Conservation (phyloP, 2,888 invertebrate species). For the Thereva unica region DNA sequence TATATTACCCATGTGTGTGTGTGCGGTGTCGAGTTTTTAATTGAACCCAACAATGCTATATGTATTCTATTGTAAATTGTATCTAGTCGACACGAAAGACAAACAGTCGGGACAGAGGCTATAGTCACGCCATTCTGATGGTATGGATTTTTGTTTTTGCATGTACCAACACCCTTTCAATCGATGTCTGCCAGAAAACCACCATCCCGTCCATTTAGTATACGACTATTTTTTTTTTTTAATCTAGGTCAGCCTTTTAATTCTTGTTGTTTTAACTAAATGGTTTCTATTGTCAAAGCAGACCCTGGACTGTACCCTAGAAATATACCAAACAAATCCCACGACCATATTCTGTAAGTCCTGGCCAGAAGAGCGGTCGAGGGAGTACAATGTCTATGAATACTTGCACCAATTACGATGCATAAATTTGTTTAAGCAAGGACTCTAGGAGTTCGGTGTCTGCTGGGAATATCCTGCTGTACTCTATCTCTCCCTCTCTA, state of each 20-base stretch:
- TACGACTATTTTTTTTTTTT: constrained; percentile 4
- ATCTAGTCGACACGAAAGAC: not conserved
- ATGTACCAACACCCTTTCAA: constrained; percentile 10
- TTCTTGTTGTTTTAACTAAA: no score
- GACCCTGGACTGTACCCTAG: no score
- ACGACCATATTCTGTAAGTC: no score
- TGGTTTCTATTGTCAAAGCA: no score
- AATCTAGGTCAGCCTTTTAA: not conserved
- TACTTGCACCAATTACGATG: constrained; percentile 18
- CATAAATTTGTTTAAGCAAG: constrained; percentile 13
- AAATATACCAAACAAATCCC: no score
- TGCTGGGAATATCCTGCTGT: no score
- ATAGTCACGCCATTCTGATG: not conserved
- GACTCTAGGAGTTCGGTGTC: no score
- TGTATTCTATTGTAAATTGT: constrained; percentile 16
- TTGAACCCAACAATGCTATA: constrained; percentile 23
- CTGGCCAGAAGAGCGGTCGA: no score
- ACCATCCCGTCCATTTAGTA: no score
- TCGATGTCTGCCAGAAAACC: constrained; percentile 15
- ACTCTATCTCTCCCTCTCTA: no score
- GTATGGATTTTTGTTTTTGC: not conserved
- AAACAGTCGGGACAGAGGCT: not conserved
- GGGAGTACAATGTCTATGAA: not conserved
- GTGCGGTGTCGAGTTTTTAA: constrained; percentile 29
- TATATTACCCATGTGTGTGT: constrained; percentile 28